These are phyloP conservation scores for Zingel zingel DNA, from an alignment of 2,113 vertebrate genomes.

Conservation along the genomic window DNA sequence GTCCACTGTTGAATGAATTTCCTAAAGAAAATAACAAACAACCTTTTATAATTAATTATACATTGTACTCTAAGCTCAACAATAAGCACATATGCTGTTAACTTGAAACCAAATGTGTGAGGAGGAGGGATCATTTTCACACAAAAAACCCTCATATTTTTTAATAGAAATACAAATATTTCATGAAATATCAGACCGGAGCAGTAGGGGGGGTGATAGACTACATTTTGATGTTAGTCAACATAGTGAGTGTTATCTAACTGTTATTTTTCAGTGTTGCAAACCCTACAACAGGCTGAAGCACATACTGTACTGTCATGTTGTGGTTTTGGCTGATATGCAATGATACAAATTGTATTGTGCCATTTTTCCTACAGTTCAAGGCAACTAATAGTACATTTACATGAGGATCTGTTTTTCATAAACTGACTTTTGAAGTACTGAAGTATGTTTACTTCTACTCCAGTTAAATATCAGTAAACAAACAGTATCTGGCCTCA, in stretches of 20 bases:
- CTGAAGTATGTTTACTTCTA: background rate
- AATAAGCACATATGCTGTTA: background rate
- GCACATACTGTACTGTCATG: background rate
- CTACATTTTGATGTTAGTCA: background rate
- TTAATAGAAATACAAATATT: background rate
- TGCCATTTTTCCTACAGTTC: no score
- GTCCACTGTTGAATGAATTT: background rate
- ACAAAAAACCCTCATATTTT: no score
- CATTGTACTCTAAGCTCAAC: background rate
- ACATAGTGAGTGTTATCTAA: background rate
- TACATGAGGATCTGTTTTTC: background rate
- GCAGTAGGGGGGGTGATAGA: slow-evolving; percentile 54
- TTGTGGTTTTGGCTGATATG: background rate
- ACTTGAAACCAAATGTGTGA: no score
- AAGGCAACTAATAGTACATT: background rate
- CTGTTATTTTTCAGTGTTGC: background rate
- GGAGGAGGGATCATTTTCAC: no score
- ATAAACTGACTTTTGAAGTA: background rate
- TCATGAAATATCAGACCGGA: background rate
- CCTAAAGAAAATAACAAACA: background rate
- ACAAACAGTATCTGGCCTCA: background rate
- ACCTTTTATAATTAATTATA: background rate
- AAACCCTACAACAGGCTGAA: background rate
- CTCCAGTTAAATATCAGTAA: background rate
- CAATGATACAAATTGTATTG: background rate